A percentile compares a stretch with the other conserved stretches of the same genome.
Conservation (phyloP, 1,140 invertebrate species). For the Aphaenogaster floridana region DNA sequence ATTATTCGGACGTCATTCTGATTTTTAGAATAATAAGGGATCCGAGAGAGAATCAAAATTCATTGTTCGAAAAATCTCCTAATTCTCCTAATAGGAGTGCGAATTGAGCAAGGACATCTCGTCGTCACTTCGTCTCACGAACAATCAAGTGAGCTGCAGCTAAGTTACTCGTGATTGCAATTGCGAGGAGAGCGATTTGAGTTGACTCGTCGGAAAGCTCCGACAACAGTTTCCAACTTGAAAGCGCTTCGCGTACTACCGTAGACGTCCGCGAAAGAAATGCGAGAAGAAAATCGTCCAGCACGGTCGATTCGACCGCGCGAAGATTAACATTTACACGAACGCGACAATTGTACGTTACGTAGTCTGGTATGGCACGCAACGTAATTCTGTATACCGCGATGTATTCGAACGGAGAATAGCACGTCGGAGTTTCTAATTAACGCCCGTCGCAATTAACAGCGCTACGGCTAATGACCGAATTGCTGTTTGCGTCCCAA, state of each 20-base stretch:
- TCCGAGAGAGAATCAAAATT: not conserved
- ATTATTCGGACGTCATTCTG: not conserved
- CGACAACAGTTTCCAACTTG: constrained; percentile 19
- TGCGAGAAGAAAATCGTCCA: not conserved
- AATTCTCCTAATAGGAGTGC: not conserved
- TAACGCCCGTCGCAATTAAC: constrained; percentile 64
- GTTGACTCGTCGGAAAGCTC: constrained; percentile 28
- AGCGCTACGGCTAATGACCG: constrained; percentile 63
- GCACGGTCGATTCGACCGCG: not conserved
- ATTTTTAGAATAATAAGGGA: not conserved
- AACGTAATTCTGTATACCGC: constrained; percentile 51
- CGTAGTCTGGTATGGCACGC: not conserved
- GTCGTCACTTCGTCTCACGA: not conserved
- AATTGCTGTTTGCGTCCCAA: constrained; percentile 64
- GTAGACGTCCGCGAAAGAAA: not conserved
- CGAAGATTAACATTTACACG: constrained; percentile 34
- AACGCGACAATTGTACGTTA: constrained; percentile 1
- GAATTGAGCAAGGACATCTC: constrained; percentile 14
- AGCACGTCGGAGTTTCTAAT: constrained; percentile 62
- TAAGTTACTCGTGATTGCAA: constrained; percentile 15
- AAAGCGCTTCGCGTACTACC: not conserved
- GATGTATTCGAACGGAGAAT: constrained; percentile 54
- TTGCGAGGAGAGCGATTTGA: not conserved
- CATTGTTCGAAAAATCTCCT: not conserved
- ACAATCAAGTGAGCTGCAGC: constrained; percentile 24